These are phyloP conservation scores for Apteryx owenii DNA, from an alignment of 2,113 vertebrate species.

Conservation along the genomic window DNA sequence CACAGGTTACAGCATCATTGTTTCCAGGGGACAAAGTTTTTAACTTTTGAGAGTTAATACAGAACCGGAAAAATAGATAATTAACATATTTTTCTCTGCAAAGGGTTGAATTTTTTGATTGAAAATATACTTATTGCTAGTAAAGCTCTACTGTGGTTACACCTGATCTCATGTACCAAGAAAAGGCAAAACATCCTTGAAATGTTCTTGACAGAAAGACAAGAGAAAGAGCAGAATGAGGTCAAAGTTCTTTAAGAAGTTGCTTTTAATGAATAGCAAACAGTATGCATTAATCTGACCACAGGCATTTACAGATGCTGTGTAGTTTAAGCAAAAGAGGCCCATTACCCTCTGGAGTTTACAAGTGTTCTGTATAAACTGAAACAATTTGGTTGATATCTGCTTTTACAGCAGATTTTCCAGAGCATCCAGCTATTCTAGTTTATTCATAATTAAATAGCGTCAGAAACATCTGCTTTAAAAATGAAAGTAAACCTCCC, in stretches of 20 bases:
- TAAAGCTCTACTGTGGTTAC: neutral
- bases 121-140: neutral
- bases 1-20: neutral
- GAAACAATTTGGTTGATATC: neutral
- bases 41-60: neutral
- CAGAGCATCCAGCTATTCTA: neutral
- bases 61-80: neutral
- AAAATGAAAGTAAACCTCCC: neutral
- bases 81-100: neutral
- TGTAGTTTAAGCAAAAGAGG: neutral
- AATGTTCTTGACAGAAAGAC: neutral
- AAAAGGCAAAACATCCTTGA: neutral
- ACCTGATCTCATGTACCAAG: neutral
- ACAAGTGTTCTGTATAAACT: neutral
- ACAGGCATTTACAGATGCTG: neutral
- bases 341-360: neutral
- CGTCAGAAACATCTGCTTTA: conserved; percentile 4
- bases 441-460: neutral
- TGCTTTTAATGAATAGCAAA: neutral
- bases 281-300: neutral
- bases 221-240: neutral
- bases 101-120: neutral
- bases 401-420: conserved; percentile 1
- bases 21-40: neutral
- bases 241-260: accelerated